Base-by-base conservation (phyloP, 2,797 vertebrate species). In the Chelonia mydas region DNA sequence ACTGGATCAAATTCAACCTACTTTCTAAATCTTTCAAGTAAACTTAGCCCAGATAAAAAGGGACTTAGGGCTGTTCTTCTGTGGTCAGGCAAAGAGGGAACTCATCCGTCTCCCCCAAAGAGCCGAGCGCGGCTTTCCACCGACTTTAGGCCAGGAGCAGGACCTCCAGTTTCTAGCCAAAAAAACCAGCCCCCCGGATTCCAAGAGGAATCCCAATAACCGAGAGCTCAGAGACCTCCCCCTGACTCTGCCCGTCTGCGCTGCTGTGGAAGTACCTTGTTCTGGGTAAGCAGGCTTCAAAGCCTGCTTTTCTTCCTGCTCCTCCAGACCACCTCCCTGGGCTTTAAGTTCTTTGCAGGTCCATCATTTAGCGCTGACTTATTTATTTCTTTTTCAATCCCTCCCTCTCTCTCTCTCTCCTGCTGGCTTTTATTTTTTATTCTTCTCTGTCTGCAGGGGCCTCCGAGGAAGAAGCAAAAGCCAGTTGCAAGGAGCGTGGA, bases 351-450 rank as follows among this genome's bases (percentile, higher is more conserved):
- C 85, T 81, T 55, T 25, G 59, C 86, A 33, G 51, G 41, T 57
- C 50, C 47, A 77, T 72, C 81, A 57, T 81, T 84, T 72, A 41
- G 81, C 25, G 13, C 21, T 57, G 86, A 88, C 84, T 88, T 88
- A 37, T 81, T 80, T 88, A 59, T 45, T 28, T 37, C 6, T 31
- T 16, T 37, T 37, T 49, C 33, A 37, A 16, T 68, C 49, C 49
- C 49, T 41, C 41, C 41, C 41, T 41, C 50, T 6, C 27, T 16
- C 11, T 11, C 33, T 6, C 17, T 9, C 12, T 3, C 50, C 10
- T 16, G 3, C 61, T 68, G 16, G 17, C 33, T 68, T 68, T 68
- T 68, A 68, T 19, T 19, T 27, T 37, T 68, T 68, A 68, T 68
- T 68, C 61, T 65, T 15, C 61, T n/a, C 8, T 19, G 33, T 19